These are phyloP conservation scores for Saturnia pavonia DNA, from an alignment of 2,888 invertebrate species.

Conservation along the genomic window DNA sequence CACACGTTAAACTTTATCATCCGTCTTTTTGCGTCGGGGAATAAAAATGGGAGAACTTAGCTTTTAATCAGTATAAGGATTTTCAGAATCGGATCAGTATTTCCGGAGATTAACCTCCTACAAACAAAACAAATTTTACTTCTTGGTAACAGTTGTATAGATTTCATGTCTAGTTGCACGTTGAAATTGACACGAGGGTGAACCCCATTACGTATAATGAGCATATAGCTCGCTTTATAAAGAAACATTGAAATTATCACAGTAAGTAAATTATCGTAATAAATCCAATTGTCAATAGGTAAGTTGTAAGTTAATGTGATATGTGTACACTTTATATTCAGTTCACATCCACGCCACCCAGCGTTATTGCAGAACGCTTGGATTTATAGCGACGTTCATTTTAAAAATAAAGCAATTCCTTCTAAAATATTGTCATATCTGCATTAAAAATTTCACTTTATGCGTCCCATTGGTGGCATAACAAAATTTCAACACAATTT, in stretches of 20 bases:
- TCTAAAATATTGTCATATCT: slow-evolving; percentile 79
- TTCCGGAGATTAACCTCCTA: no score
- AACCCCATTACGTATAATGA: background rate
- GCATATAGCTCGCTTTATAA: background rate
- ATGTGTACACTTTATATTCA: slow-evolving; percentile 64
- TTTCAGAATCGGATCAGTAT: no score
- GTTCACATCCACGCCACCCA: slow-evolving; percentile 59
- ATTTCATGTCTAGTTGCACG: background rate
- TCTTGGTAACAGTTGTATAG: no score
- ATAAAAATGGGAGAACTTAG: no score
- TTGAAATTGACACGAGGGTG: background rate
- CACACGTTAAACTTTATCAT: no score
- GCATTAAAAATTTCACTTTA: slow-evolving; percentile 79
- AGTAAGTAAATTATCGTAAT: background rate
- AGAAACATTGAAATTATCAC: background rate
- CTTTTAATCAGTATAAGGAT: no score
- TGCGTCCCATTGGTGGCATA: slow-evolving; percentile 70
- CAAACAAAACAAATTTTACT: background rate
- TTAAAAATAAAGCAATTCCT: slow-evolving; percentile 79
- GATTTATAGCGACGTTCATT: slow-evolving; percentile 74
- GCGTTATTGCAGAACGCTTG: slow-evolving; percentile 70
- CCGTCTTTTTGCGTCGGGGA: no score
- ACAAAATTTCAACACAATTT: slow-evolving; percentile 42
- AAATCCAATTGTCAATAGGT: slow-evolving; percentile 45
- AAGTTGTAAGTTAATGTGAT: slow-evolving; percentile 57